Percentiles rank a stretch among this genome's conserved stretches.
These are phyloP conservation scores for Sphenopsis melanotis DNA, from an alignment of 2,797 vertebrate species.

Conservation along the genomic window DNA sequence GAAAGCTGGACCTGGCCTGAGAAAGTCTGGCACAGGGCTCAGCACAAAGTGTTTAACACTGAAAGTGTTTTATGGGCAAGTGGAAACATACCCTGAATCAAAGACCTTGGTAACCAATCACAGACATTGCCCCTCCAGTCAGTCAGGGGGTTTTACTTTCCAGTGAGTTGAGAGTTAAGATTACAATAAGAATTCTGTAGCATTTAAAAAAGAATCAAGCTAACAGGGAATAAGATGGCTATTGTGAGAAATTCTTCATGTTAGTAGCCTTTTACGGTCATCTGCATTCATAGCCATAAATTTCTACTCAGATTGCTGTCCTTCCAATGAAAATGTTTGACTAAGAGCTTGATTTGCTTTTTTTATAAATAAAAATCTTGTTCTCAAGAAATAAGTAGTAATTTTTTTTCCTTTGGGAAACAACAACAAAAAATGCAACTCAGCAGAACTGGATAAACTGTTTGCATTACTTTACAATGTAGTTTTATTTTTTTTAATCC, in stretches of 20 bases:
- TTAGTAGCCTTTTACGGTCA: conserved; percentile 14
- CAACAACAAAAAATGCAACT: neutral
- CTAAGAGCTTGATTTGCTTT: neutral
- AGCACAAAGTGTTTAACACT: neutral
- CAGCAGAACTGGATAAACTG: neutral
- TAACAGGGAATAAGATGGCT: neutral
- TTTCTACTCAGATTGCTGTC: conserved; percentile 6
- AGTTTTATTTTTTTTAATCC: neutral
- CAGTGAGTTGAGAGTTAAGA: neutral
- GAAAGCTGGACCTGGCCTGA: neutral
- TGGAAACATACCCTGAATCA: neutral
- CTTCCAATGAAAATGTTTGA: conserved; percentile 61
- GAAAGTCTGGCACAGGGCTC: neutral
- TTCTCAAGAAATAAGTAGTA: neutral
- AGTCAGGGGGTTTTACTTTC: neutral
- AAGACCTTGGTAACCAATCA: neutral
- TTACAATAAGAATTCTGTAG: neutral
- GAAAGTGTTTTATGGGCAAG: neutral
- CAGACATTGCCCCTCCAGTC: rapidly evolving
- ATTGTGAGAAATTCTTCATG: neutral
- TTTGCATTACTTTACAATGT: neutral
- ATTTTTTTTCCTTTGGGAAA: neutral
- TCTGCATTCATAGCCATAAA: neutral
- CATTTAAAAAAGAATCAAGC: neutral
- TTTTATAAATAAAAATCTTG: neutral